phyloP scores from a whole-genome alignment of 2,797 vertebrate genomes.

The Remorina albescens region DNA sequence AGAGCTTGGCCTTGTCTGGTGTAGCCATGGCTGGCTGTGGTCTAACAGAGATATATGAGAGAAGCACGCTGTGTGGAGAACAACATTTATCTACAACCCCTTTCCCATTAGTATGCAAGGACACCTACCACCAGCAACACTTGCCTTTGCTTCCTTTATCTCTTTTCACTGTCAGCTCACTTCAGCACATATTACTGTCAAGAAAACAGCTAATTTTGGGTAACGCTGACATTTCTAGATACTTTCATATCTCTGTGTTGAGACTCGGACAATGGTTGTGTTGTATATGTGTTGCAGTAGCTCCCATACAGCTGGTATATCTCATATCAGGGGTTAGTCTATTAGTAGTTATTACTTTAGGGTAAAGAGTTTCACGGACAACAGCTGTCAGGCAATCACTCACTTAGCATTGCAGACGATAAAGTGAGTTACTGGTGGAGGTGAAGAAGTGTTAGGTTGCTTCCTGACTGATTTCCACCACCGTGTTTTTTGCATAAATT shows the following conservation, averaged over 20 bases:
- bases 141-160: constrained; percentile 2
- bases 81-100: constrained; percentile 69
- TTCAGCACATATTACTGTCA: constrained; percentile 8
- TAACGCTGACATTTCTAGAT: constrained; percentile 8
- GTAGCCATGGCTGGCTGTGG: constrained; percentile 70
- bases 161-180: constrained; percentile 27
- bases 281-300: neutral
- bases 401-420: constrained; percentile 32
- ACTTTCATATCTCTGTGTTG: constrained; percentile 3
- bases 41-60: constrained; percentile 80
- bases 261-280: neutral
- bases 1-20: constrained; percentile 73
- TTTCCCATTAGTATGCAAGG: constrained; percentile 66
- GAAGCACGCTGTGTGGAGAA: constrained; percentile 62
- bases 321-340: constrained; percentile 28
- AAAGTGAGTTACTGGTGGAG: constrained; percentile 10
- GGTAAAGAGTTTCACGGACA: constrained; percentile 16
- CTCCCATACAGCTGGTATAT: too few species aligned
- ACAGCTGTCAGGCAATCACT: constrained; percentile 32
- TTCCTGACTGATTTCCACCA: neutral
- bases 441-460: neutral
- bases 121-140: constrained; percentile 52
- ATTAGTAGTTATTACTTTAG: constrained; percentile 39
- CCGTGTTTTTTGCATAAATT: constrained; percentile 1
- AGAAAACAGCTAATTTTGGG: constrained; percentile 25